Evolutionary conservation across 2,797 vertebrate species (phyloP).

Genomic region (Etheostoma perlongum): DNA sequence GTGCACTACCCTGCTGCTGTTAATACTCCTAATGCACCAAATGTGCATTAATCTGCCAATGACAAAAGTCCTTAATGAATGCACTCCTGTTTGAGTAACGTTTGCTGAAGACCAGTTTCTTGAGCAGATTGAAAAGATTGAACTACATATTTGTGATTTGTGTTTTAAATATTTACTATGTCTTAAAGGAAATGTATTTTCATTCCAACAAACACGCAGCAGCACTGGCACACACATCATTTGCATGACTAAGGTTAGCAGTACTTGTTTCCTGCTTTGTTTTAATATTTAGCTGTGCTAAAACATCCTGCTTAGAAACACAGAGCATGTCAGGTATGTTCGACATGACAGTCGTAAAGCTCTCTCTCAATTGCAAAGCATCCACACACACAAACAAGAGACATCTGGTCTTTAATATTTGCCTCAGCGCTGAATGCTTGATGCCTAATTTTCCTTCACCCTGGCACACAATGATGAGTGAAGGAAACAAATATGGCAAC

Average conservation of each 20-base stretch:
- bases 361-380: not conserved
- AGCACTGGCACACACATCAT: slow-evolving; percentile 25
- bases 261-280: slow-evolving; percentile 46
- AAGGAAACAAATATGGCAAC: slow-evolving; percentile 16
- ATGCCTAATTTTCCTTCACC: slow-evolving; percentile 9
- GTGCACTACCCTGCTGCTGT: not conserved
- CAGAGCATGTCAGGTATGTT: slow-evolving; percentile 67
- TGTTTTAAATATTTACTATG: not conserved
- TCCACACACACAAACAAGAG: not conserved
- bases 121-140: not conserved
- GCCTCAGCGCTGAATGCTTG: not conserved
- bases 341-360: slow-evolving; percentile 33
- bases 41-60: not conserved
- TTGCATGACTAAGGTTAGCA: slow-evolving; percentile 57
- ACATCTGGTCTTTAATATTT: slow-evolving; percentile 31
- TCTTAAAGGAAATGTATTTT: slow-evolving; percentile 39
- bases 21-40: not conserved
- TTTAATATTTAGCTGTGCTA: slow-evolving; percentile 44
- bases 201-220: slow-evolving; percentile 45
- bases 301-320: slow-evolving; percentile 31
- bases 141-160: not conserved
- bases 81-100: not conserved
- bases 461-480: not conserved
- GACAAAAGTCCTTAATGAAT: not conserved
- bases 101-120: not conserved